Conservation (phyloP, 2,113 vertebrate species). For the Origma solitaria region DNA sequence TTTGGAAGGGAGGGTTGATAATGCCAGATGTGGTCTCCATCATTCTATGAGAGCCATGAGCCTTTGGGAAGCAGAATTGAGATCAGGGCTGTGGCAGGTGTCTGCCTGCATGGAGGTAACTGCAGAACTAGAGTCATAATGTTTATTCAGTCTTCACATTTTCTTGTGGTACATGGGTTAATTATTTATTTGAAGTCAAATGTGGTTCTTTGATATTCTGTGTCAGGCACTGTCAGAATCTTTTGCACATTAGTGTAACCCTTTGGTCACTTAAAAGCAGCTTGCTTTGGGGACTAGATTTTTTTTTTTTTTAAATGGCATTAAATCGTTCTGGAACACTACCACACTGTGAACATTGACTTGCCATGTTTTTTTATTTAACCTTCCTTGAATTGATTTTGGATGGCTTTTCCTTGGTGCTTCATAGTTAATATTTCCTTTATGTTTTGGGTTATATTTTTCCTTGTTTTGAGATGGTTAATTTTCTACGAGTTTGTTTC, state of each 20-base stretch:
- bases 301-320: background rate
- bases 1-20: background rate
- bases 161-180: background rate
- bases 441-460: background rate
- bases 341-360: background rate
- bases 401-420: background rate
- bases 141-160: background rate
- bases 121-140: background rate
- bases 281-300: background rate
- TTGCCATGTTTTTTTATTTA: background rate
- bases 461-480: background rate
- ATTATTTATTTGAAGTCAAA: background rate
- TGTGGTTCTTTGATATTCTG: background rate
- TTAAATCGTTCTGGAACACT: background rate
- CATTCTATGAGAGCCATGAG: rapidly evolving
- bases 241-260: rapidly evolving
- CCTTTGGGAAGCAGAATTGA: rapidly evolving
- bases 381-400: background rate
- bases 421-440: background rate
- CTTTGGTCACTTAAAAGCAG: background rate
- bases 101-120: background rate
- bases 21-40: background rate
- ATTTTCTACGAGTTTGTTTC: background rate
- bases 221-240: background rate
- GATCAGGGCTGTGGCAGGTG: background rate